Percentiles rank a stretch among this genome's conserved stretches.
These are phyloP conservation scores for Heteronetta atricapilla DNA, from an alignment of 2,113 vertebrate genomes.

Conservation along the genomic window DNA sequence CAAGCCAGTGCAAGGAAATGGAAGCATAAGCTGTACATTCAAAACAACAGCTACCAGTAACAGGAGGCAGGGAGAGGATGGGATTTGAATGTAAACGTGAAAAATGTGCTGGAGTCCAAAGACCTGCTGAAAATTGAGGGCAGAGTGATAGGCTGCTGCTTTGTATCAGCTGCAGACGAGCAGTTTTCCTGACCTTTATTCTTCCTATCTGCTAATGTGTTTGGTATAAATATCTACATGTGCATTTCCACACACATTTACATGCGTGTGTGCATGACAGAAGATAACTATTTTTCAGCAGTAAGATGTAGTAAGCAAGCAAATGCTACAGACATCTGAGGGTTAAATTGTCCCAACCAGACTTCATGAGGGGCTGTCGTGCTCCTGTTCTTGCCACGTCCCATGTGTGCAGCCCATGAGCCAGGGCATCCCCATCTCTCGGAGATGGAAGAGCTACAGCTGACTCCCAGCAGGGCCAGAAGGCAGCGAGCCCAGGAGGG, in stretches of 20 bases:
- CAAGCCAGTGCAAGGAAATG: conserved; percentile 32
- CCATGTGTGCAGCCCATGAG: background rate
- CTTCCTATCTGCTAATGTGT: background rate
- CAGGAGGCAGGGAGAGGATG: background rate
- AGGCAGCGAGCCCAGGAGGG: background rate
- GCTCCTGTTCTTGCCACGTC: background rate
- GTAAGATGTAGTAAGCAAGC: background rate
- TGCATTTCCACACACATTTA: accelerated
- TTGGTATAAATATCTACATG: accelerated
- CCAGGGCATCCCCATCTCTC: background rate
- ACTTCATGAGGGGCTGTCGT: background rate
- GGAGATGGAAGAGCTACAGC: background rate
- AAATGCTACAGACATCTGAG: background rate
- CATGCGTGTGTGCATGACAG: background rate
- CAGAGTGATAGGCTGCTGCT: background rate
- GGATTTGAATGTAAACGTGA: background rate
- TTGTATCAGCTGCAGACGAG: background rate
- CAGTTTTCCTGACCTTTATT: background rate
- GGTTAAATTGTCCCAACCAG: background rate
- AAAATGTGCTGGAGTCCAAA: background rate
- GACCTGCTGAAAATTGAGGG: background rate
- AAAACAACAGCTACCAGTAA: background rate
- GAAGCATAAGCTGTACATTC: background rate
- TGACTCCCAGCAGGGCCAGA: background rate
- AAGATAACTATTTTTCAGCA: background rate